Evolutionary conservation across 2,113 vertebrate species (phyloP).

Genomic region (Fukomys damarensis): DNA sequence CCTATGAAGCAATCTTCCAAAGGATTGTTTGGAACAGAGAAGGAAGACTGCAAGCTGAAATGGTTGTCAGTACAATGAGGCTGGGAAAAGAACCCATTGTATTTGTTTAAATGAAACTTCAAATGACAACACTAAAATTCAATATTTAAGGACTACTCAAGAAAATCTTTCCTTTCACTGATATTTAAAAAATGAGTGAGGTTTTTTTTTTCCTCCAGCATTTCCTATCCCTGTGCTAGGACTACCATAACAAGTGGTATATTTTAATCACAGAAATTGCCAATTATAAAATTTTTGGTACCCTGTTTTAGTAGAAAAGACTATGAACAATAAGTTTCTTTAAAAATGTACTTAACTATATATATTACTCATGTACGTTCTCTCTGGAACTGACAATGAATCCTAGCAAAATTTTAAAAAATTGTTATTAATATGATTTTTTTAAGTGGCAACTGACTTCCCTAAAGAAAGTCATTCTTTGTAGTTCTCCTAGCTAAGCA

Average conservation of each 20-base stretch:
- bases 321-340: not conserved
- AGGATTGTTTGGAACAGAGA: not conserved
- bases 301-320: not conserved
- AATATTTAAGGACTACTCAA: not conserved
- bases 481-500: not conserved
- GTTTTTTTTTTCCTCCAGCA: conserved; percentile 37
- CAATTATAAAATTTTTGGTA: not conserved
- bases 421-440: not conserved
- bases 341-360: not conserved
- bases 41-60: not conserved
- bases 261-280: not conserved
- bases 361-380: not conserved
- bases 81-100: not conserved
- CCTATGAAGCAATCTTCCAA: not conserved
- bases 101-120: conserved; percentile 43
- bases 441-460: not conserved
- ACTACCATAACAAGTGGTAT: not conserved
- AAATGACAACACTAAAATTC: conserved; percentile 45
- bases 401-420: not conserved
- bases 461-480: not conserved
- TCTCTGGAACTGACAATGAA: not conserved
- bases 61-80: not conserved
- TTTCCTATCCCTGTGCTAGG: not conserved
- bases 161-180: conserved; percentile 42
- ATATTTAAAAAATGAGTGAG: not conserved